phyloP scores from a whole-genome alignment of 2,888 invertebrate species.

The Drosophila picticornis region DNA sequence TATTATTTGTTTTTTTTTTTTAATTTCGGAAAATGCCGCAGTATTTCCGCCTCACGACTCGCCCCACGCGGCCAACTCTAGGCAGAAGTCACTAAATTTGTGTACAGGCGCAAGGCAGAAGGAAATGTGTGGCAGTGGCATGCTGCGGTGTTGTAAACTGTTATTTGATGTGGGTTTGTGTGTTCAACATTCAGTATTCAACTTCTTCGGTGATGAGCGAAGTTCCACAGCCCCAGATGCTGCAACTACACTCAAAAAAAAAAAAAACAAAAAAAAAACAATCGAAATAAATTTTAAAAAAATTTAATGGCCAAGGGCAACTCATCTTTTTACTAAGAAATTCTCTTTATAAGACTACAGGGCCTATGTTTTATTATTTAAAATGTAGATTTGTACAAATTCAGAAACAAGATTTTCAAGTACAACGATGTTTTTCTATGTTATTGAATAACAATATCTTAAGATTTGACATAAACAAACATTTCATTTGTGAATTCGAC shows the following conservation, averaged over 20 bases:
- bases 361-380: not conserved
- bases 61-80: constrained; percentile 20
- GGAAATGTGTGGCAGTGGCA: constrained; percentile 59
- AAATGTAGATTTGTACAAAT: not conserved
- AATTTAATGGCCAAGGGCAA: not conserved
- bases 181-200: constrained; percentile 33
- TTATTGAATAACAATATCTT: not conserved
- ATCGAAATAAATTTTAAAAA: not conserved
- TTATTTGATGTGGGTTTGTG: constrained; percentile 73
- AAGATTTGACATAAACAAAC: not conserved
- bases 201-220: constrained; percentile 19
- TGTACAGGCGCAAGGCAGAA: constrained; percentile 30
- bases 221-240: constrained; percentile 49
- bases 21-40: not conserved
- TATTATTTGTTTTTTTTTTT: not conserved
- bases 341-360: not conserved
- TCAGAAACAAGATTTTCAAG: not conserved
- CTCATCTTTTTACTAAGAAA: not conserved
- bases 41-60: not conserved
- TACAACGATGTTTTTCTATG: not conserved
- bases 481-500: not conserved
- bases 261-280: not conserved
- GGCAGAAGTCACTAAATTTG: constrained; percentile 33
- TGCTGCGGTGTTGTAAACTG: constrained; percentile 68
- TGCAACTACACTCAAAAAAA: not conserved